Evolutionary conservation across 2,113 vertebrate genomes (phyloP).

Genomic region (Ceyx margarethae): DNA sequence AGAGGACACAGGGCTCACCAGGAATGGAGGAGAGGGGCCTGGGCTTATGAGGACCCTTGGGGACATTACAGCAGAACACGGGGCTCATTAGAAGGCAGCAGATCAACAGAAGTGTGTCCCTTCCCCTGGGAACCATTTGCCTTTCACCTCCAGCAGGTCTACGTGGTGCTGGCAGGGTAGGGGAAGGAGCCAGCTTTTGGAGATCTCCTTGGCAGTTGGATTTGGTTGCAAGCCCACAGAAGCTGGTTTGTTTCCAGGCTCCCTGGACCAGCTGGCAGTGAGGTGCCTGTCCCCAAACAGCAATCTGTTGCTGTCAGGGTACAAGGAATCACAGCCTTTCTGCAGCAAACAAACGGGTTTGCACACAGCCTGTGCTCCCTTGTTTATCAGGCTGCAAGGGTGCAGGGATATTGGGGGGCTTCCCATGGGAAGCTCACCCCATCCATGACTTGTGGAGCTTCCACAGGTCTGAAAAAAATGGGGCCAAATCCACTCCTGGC

Average conservation of each 20-base stretch:
- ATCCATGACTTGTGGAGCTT: background rate
- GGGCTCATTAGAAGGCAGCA: background rate
- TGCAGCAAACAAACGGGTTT: background rate
- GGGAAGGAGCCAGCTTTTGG: background rate
- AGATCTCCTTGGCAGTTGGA: background rate
- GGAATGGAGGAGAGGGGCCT: background rate
- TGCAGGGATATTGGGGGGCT: background rate
- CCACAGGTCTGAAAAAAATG: background rate
- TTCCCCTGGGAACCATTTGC: background rate
- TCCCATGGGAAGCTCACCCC: background rate
- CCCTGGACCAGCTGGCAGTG: background rate
- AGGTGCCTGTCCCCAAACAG: background rate
- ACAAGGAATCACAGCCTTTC: background rate
- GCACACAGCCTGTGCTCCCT: background rate
- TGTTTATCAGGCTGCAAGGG: background rate
- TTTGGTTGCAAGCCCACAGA: background rate
- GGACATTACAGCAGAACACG: no score
- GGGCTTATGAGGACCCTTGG: background rate
- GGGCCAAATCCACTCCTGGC: background rate
- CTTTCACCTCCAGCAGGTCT: background rate
- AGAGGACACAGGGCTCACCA: background rate
- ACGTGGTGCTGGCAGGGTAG: background rate
- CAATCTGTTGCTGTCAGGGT: constrained; percentile 20
- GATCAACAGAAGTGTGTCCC: background rate
- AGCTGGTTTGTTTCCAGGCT: background rate